Evolutionary conservation across 2,888 invertebrate genomes (phyloP).

Genomic region (Caenorhabditis becei): DNA sequence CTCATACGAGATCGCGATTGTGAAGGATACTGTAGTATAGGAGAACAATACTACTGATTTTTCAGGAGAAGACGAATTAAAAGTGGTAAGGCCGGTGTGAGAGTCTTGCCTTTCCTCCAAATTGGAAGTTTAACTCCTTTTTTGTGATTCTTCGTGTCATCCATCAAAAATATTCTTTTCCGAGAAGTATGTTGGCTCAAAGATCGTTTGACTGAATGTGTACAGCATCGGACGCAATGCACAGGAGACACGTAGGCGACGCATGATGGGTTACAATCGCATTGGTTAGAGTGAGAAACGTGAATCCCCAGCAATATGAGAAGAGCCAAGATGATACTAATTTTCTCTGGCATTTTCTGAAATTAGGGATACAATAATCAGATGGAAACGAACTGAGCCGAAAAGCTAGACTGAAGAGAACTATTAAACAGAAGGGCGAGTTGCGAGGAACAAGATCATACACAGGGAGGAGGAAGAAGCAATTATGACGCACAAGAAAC

Average conservation of each 20-base stretch:
- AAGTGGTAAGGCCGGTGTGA: conserved; percentile 4
- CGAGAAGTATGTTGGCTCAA: conserved; percentile 6
- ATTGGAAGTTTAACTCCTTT: conserved; percentile 1
- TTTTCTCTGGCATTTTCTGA: conserved; percentile 5
- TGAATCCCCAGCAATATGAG: conserved; percentile 25
- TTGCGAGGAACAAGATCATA: too few relatives aligned
- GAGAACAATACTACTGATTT: background rate
- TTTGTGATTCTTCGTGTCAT: too few relatives aligned
- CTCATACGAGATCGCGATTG: background rate
- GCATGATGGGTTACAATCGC: conserved; percentile 75
- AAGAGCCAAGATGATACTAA: background rate
- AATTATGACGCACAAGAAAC: too few relatives aligned
- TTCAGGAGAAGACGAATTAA: conserved; percentile 15
- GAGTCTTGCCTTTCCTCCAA: background rate
- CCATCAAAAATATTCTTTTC: conserved; percentile 10
- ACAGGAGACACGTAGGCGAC: conserved; percentile 64
- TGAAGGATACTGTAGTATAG: background rate
- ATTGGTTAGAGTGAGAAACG: conserved; percentile 41
- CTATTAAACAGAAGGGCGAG: too few relatives aligned
- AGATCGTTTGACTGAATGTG: conserved; percentile 74
- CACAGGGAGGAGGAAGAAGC: too few relatives aligned
- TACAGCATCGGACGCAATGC: conserved; percentile 75
- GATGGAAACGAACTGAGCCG: too few relatives aligned
- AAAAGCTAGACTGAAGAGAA: too few relatives aligned
- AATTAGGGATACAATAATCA: background rate